Base-by-base conservation (phyloP, 1,140 invertebrate genomes). In the Harpegnathos saltator region DNA sequence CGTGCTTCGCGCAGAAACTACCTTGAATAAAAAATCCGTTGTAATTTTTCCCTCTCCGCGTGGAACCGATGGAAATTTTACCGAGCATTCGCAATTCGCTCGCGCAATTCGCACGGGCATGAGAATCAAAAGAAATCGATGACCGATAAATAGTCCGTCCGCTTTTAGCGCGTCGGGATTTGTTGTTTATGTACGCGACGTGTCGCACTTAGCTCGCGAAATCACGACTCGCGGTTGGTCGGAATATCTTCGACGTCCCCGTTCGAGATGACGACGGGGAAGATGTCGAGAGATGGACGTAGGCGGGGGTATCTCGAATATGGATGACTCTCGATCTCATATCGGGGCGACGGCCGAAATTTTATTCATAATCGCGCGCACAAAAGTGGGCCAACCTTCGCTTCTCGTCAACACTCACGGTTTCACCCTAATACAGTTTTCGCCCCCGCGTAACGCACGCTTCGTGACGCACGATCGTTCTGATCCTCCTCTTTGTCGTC, bases 281-380 rank as follows among this genome's bases (percentile, higher is more conserved):
- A 9, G 38, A 44, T 14, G 48, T 75, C 15, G n/a, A 78, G 29
- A n/a, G 50, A 17, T 24, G 26, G 22, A 66, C 26, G 22, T 68
- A 12, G 14, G 14, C 26, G n/a, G n/a, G 14, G 5, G 54, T 14
- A 19, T 68, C 29, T 66, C 17, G 38, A 38, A 52, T 52, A 33
- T 63, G n/a, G 59, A 75, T 63, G 68, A 12, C 50, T n/a, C 68
- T 71, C 44, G 14, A 50, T 48, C n/a, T 15, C 7, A 9, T 38
- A 15, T 75, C 50, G 29, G 38, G 7, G 48, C 14, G 29, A 48
- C 33, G 26, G 2, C 15, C 24, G 63, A 78, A 1, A 69, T 68
- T 78, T 78, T 69, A 26, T 56, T 69, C 52, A 44, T 24, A 68
- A 78, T 69, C 52, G 17, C 7, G n/a, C 29, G n/a, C 11, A n/a